Evolutionary conservation across 1,140 invertebrate species (phyloP), one percentile per base, ranked within the genome.

Genomic region (Pseudomyrmex cubaensis): DNA sequence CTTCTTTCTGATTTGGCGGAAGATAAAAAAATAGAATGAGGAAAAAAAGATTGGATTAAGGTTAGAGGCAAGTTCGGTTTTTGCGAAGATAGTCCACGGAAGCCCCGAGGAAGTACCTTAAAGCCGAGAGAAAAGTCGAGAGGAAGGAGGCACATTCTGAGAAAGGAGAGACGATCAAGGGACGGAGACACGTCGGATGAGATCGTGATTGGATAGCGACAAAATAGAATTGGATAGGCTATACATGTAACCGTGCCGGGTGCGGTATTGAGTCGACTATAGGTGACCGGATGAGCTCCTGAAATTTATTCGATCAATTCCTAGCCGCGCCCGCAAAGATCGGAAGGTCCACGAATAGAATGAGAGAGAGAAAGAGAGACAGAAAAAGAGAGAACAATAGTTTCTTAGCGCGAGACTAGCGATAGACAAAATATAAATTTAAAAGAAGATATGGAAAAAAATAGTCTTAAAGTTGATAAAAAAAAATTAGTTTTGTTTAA

Each of bases 251-350:
- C 44, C 25, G 3, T 25, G 25, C 25, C 44, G 73, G 20, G 17
- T 25, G 17, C 15, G 77, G 64, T 84, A 88, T 89, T 80, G 85
- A 89, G 64, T 57, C 57, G 25, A 63, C 56, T 50, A 77, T 73
- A 62, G 61, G 73, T 75, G 82, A 66, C 63, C 61, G 57, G 84
- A 73, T 87, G 88, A 89, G 84, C 61, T 77, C 80, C 80, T 77
- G 70, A 89, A 89, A 89, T 89, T 90, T 90, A 88, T 89, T 89
- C 87, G 84, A 90, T 90, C 87, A 89, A 90, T 90, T 85, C 66
- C 54, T 70, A 59, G 35, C 35, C 35, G 35, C 5, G 50, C 50
- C 59, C 44, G 54, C 48, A 70, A 54, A 54, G 52, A 13, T 50
- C 44, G 67, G 15, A 15, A 25, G 25, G 25, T 25, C 25, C 25